Evolutionary conservation across 2,797 vertebrate species (phyloP).

Genomic region (Xerus rutilus): DNA sequence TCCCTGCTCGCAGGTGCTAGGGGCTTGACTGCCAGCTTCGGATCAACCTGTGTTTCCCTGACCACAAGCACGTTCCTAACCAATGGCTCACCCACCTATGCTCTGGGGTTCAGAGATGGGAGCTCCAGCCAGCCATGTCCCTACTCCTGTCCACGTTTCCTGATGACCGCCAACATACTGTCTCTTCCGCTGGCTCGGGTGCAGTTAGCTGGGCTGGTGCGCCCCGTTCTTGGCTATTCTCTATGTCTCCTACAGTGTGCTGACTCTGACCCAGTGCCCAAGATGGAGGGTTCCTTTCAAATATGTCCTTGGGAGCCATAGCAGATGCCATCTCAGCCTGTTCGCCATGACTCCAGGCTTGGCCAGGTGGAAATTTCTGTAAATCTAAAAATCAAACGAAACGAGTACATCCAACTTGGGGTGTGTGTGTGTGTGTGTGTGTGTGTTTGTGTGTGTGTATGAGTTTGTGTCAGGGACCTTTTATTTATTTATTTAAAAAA

Average conservation of each 20-base stretch:
- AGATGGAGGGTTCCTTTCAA: background rate
- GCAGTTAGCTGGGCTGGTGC: background rate
- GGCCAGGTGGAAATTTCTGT: background rate
- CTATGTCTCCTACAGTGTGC: too few species aligned
- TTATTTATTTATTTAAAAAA: background rate
- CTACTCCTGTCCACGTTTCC: accelerated
- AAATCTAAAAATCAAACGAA: background rate
- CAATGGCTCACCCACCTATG: accelerated
- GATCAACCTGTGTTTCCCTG: background rate
- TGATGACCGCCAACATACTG: accelerated
- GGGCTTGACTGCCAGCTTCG: too few species aligned
- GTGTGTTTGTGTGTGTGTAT: background rate
- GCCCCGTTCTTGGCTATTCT: accelerated
- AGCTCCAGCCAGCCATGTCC: background rate
- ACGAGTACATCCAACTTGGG: background rate
- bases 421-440: too few species aligned
- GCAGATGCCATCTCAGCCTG: accelerated
- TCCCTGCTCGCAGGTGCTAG: accelerated
- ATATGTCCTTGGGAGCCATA: too few species aligned
- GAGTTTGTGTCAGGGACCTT: background rate
- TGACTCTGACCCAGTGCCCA: background rate
- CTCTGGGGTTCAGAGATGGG: background rate
- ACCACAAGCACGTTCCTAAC: background rate
- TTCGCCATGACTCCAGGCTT: background rate
- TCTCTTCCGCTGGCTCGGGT: background rate